phyloP scores from a whole-genome alignment of 2,113 vertebrate species.

The Pteruthius melanotis region DNA sequence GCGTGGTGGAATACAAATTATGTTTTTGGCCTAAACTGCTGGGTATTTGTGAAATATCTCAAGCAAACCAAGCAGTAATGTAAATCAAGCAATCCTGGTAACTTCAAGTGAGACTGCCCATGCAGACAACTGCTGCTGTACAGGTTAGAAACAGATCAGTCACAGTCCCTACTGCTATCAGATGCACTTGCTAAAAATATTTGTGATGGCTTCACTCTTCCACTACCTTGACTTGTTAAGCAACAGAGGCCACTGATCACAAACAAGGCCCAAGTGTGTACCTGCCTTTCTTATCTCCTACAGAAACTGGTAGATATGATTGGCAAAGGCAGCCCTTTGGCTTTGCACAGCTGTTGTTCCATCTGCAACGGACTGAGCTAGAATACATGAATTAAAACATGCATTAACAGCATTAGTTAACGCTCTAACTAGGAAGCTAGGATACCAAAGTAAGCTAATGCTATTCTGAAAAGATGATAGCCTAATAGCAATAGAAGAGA shows the following conservation, averaged over 20 bases:
- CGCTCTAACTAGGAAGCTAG: not conserved
- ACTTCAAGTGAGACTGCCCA: not conserved
- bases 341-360: not conserved
- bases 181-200: not conserved
- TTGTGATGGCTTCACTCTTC: not conserved
- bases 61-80: not conserved
- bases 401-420: not conserved
- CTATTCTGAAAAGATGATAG: not conserved
- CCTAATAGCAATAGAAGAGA: not conserved
- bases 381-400: not conserved
- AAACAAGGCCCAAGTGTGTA: not conserved
- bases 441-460: not conserved
- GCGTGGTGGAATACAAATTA: accelerated
- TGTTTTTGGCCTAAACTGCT: not conserved
- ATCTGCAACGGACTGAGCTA: not conserved
- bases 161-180: not conserved
- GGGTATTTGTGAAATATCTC: not conserved
- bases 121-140: not conserved
- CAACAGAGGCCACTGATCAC: not conserved
- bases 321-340: not conserved
- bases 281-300: not conserved
- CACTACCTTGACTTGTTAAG: not conserved
- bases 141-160: not conserved
- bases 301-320: not conserved
- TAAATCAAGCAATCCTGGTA: not conserved